phyloP scores from a whole-genome alignment of 2,113 vertebrate species.

The Opisthocomus hoazin region DNA sequence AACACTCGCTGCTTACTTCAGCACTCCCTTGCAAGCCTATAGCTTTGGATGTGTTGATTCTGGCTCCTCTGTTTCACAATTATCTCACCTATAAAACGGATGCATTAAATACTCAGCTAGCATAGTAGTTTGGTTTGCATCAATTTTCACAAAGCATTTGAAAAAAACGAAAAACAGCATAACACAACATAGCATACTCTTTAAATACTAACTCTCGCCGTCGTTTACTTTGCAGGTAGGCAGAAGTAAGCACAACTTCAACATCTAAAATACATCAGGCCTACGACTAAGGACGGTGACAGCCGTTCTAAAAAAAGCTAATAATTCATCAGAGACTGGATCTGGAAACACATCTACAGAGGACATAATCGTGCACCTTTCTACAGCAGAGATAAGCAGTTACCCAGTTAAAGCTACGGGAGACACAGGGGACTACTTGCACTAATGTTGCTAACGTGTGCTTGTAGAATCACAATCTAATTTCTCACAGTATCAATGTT shows the following conservation, averaged over 20 bases:
- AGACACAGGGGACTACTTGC: neutral
- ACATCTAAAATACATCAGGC: neutral
- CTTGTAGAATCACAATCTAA: neutral
- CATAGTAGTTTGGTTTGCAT: neutral
- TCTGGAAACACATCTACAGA: neutral
- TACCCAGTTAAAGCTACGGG: neutral
- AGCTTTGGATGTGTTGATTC: neutral
- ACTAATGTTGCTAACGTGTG: neutral
- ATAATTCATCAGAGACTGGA: neutral
- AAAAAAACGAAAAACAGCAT: accelerated
- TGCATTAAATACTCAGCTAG: neutral
- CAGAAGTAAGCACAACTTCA: neutral
- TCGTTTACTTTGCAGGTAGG: neutral
- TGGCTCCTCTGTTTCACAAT: neutral
- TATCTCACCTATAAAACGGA: neutral
- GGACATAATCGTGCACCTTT: neutral
- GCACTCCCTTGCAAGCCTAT: neutral
- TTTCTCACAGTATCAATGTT: neutral
- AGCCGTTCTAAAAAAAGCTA: neutral
- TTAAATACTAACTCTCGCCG: neutral
- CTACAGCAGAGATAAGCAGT: neutral
- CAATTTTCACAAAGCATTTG: neutral
- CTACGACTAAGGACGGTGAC: neutral
- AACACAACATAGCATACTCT: neutral
- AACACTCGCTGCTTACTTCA: neutral